These are phyloP conservation scores for Ophiothrix spiculata DNA, from an alignment of 35 echinoderm and acorn worm species.

Conservation along the genomic window DNA sequence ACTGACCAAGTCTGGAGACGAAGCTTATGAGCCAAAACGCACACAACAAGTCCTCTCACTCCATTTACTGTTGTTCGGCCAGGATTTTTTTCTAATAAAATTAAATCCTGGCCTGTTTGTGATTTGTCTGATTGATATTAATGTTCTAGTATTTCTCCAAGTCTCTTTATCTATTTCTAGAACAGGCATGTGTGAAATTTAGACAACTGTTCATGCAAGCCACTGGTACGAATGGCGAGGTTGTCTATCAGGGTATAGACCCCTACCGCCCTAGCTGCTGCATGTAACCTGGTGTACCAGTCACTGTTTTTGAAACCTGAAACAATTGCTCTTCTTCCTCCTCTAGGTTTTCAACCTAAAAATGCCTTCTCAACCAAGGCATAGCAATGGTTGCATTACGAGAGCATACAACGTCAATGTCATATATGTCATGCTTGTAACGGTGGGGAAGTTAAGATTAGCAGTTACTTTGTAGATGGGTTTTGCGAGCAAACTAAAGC, in stretches of 20 bases:
- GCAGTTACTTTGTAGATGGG: constrained; percentile 54
- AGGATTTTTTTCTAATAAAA: no score
- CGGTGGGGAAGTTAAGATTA: constrained; percentile 36
- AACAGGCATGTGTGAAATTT: not conserved
- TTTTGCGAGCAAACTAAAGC: not conserved
- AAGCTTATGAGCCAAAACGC: no score
- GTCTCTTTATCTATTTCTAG: no score
- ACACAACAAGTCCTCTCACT: no score
- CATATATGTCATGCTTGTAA: constrained; percentile 36
- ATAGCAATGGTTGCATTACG: not conserved
- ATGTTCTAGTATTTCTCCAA: no score
- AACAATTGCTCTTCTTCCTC: not conserved
- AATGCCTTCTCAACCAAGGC: not conserved
- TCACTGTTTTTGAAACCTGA: not conserved
- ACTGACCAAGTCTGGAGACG: no score
- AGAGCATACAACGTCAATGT: not conserved
- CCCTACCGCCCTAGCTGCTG: constrained; percentile 23
- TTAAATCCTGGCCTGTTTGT: no score
- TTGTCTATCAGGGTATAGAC: constrained; percentile 24
- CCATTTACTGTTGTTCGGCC: no score
- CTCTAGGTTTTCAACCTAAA: not conserved
- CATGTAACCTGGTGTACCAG: constrained; percentile 27
- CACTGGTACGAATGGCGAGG: not conserved
- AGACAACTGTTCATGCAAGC: constrained; percentile 1
- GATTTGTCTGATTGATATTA: no score